phyloP scores from a whole-genome alignment of 2,797 vertebrate genomes.

The Crax fasciolata region DNA sequence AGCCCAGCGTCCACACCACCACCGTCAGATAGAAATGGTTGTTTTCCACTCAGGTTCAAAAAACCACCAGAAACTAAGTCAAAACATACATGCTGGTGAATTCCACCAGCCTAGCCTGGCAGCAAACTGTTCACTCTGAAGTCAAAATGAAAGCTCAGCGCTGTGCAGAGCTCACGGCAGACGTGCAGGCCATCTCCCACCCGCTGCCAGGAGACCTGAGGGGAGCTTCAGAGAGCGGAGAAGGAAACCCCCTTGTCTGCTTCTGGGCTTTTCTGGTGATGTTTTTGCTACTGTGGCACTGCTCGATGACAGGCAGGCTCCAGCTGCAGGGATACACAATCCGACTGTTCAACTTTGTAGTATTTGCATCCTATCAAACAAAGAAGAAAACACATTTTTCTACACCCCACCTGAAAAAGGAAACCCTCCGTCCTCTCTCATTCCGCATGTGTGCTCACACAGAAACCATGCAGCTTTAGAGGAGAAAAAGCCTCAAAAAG shows the following conservation, averaged over 20 bases:
- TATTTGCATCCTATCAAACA: not conserved
- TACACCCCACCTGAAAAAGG: not conserved
- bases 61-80: not conserved
- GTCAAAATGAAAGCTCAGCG: constrained; percentile 52
- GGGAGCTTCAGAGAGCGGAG: not conserved
- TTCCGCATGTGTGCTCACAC: not conserved
- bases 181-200: not conserved
- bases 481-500: not conserved
- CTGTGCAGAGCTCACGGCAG: constrained; percentile 13
- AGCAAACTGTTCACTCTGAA: not conserved
- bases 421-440: not conserved
- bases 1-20: not conserved
- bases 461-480: not conserved
- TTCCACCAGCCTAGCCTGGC: constrained; percentile 23
- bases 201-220: not conserved
- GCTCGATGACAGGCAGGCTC: not conserved
- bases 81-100: not conserved
- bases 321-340: not conserved
- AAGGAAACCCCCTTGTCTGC: not conserved
- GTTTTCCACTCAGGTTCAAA: not conserved
- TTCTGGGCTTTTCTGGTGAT: not conserved
- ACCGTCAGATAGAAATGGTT: not conserved
- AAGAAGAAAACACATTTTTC: not conserved
- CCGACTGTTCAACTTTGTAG: not conserved
- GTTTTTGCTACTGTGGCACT: not conserved